phyloP scores from a whole-genome alignment of 2,113 vertebrate species.

The Sylvietta virens region DNA sequence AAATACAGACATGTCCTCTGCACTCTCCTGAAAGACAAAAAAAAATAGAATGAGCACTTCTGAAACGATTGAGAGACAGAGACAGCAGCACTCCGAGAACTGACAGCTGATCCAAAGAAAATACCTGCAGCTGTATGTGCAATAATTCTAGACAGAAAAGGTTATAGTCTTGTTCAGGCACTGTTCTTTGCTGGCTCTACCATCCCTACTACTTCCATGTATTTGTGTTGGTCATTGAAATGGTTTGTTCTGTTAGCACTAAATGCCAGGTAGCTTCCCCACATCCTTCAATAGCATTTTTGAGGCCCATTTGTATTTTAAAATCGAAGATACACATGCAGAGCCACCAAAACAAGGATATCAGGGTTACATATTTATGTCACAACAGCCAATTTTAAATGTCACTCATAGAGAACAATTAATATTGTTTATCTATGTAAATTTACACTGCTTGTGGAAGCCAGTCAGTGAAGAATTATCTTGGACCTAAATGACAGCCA shows the following conservation, averaged over 20 bases:
- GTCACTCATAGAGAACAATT: constrained; percentile 29
- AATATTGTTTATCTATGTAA: neutral
- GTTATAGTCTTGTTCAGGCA: neutral
- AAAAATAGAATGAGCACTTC: neutral
- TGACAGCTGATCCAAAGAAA: neutral
- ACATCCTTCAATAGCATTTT: neutral
- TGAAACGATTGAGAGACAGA: neutral
- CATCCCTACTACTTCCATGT: neutral
- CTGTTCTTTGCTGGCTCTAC: neutral
- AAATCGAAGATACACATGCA: neutral
- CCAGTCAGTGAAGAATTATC: neutral
- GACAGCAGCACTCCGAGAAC: neutral
- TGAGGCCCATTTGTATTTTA: neutral
- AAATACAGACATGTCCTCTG: neutral
- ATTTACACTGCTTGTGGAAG: neutral
- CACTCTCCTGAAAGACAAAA: neutral
- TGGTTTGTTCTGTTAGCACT: neutral
- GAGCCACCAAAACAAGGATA: neutral
- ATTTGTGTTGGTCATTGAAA: neutral
- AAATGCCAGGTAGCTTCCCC: neutral
- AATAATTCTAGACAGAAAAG: neutral
- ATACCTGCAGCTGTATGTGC: neutral
- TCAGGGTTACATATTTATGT: neutral
- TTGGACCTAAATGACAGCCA: neutral
- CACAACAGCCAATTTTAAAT: constrained; percentile 48